phyloP scores from a whole-genome alignment of 2,113 vertebrate species.

The Anthoscopus minutus region DNA sequence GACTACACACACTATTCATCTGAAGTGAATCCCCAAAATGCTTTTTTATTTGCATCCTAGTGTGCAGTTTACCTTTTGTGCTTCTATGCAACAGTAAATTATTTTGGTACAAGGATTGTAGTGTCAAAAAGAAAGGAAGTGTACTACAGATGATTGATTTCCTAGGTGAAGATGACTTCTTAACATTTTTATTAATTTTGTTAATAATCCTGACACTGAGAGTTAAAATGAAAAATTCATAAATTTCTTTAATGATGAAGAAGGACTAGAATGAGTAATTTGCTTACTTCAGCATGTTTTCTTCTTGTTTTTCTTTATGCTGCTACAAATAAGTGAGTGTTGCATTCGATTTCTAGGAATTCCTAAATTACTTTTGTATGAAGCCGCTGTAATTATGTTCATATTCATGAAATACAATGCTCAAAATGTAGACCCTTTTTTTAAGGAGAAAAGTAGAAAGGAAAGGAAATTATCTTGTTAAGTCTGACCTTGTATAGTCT shows the following conservation, averaged over 20 bases:
- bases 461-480: neutral
- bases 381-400: neutral
- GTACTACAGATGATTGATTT: neutral
- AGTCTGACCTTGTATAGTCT: neutral
- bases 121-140: neutral
- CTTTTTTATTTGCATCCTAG: neutral
- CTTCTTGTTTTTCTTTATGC: neutral
- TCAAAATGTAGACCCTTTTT: neutral
- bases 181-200: neutral
- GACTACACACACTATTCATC: neutral
- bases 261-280: neutral
- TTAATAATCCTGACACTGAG: neutral
- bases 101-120: neutral
- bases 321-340: neutral
- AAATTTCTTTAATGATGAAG: neutral
- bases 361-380: neutral
- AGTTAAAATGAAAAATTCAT: neutral
- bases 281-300: neutral
- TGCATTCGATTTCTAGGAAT: neutral
- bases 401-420: neutral
- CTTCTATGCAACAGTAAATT: neutral
- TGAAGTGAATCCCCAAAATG: neutral
- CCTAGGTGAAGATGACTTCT: neutral
- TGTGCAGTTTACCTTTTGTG: neutral
- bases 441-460: neutral